These are phyloP conservation scores for Steinernema scapterisci DNA, from an alignment of 2,888 invertebrate genomes.

Conservation along the genomic window DNA sequence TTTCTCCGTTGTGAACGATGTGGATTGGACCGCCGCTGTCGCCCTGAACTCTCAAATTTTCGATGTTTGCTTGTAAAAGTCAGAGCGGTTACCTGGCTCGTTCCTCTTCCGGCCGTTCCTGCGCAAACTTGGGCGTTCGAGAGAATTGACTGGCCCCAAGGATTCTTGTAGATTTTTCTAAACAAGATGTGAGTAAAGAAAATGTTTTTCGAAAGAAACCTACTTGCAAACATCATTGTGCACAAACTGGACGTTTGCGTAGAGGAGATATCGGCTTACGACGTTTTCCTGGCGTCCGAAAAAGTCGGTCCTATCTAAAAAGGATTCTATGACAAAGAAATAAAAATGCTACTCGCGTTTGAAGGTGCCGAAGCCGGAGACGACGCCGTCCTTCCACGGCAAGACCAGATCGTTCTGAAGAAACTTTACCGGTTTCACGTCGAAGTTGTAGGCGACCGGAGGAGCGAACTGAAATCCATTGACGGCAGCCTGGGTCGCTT, in stretches of 20 bases:
- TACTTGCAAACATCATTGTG: background rate
- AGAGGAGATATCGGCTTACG: conserved; percentile 7
- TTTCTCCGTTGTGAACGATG: background rate
- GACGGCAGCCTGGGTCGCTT: background rate
- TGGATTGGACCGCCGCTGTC: conserved; percentile 7
- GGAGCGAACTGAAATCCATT: conserved; percentile 2
- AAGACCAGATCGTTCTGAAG: background rate
- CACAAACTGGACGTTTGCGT: background rate
- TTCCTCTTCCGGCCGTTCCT: background rate
- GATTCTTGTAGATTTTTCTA: background rate
- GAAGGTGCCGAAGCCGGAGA: conserved; percentile 10
- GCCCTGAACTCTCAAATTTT: background rate
- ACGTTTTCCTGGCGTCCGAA: background rate
- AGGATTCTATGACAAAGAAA: too few relatives aligned
- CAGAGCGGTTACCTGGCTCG: background rate
- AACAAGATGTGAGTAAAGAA: background rate
- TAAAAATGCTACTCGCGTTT: too few relatives aligned
- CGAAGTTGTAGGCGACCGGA: background rate
- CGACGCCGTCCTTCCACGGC: conserved; percentile 9
- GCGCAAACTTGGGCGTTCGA: background rate
- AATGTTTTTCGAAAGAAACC: background rate
- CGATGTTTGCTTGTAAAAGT: background rate
- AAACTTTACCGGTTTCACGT: background rate
- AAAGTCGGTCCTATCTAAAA: background rate
- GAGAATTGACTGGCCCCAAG: background rate